Percentiles rank a stretch among this genome's conserved stretches.
phyloP scores from a whole-genome alignment of 2,888 invertebrate species.

The Colletes collaris region DNA sequence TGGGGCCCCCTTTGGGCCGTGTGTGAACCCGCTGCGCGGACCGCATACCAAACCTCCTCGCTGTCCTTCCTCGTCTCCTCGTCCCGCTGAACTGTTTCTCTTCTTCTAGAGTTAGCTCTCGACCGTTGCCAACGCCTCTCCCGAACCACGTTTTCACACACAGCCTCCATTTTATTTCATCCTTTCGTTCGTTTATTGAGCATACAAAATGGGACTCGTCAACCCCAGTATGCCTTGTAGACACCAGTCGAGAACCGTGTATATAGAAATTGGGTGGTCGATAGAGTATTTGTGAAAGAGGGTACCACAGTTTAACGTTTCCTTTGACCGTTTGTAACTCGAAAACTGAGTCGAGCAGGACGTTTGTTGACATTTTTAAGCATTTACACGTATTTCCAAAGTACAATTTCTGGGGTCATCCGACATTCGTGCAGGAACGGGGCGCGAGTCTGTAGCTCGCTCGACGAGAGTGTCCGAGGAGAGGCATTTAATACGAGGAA shows the following conservation, averaged over 20 bases:
- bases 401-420: not conserved
- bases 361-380: too few species aligned
- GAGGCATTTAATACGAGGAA: slow-evolving; percentile 75
- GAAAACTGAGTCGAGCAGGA: too few species aligned
- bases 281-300: too few species aligned
- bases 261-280: too few species aligned
- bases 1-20: slow-evolving; percentile 62
- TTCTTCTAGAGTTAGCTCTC: slow-evolving; percentile 36
- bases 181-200: too few species aligned
- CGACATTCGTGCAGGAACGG: not conserved
- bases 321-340: too few species aligned
- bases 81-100: slow-evolving; percentile 3
- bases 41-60: slow-evolving; percentile 78
- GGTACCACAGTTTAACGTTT: too few species aligned
- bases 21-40: slow-evolving; percentile 80
- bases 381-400: too few species aligned
- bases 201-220: too few species aligned
- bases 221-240: too few species aligned
- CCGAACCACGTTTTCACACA: slow-evolving; percentile 54
- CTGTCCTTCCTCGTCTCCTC: slow-evolving; percentile 17
- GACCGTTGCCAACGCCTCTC: slow-evolving; percentile 48
- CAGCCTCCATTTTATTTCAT: slow-evolving; percentile 23
- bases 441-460: slow-evolving; percentile 13
- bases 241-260: too few species aligned
- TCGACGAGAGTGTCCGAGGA: slow-evolving; percentile 42